Conservation (phyloP, 2,113 vertebrate genomes). For the Agapornis roseicollis region DNA sequence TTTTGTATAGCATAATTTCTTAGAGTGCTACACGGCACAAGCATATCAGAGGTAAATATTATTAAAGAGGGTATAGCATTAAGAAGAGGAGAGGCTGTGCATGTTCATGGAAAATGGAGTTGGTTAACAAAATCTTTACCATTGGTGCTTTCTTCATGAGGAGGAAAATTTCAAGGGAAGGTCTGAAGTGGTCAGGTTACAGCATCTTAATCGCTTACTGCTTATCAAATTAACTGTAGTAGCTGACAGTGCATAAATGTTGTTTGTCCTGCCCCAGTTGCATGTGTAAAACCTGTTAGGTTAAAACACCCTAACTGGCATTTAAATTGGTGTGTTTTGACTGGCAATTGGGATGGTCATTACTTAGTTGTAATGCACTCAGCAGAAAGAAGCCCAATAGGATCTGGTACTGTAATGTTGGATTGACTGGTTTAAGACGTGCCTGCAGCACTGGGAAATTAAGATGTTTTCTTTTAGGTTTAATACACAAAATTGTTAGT, state of each 20-base stretch:
- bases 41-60: neutral
- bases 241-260: neutral
- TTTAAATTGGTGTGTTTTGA: constrained; percentile 18
- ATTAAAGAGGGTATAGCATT: neutral
- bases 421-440: neutral
- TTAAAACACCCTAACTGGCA: constrained; percentile 8
- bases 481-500: neutral
- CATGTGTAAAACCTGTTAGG: neutral
- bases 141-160: neutral
- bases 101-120: neutral
- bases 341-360: neutral
- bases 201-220: neutral
- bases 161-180: neutral
- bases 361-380: neutral
- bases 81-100: neutral
- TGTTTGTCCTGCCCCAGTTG: neutral
- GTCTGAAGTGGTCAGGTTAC: neutral
- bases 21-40: neutral
- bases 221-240: neutral
- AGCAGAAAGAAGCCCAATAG: neutral
- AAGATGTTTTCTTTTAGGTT: neutral
- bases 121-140: neutral
- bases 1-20: neutral
- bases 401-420: neutral
- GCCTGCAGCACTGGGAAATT: neutral